These are phyloP conservation scores for Syrista parreyssii DNA, from an alignment of 2,888 invertebrate genomes.

Conservation along the genomic window DNA sequence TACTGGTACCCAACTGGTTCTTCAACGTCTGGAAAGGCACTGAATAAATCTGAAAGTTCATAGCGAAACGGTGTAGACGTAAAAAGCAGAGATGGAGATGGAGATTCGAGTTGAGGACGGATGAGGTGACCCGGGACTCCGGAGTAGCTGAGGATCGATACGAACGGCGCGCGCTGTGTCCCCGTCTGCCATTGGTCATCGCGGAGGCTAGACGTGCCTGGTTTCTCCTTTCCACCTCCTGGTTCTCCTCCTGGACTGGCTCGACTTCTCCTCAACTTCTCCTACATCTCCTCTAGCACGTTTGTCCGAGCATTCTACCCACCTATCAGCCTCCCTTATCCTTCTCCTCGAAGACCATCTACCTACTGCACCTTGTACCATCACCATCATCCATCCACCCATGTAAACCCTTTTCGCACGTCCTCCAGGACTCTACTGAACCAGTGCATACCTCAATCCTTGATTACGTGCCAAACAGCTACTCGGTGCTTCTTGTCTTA, in stretches of 20 bases:
- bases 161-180: conserved; percentile 59
- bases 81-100: conserved; percentile 36
- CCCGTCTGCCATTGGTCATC: conserved; percentile 65
- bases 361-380: no score
- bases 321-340: conserved; percentile 12
- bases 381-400: no score
- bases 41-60: neutral
- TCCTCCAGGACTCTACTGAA: no score
- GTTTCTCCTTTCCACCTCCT: conserved; percentile 34
- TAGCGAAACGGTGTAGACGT: conserved; percentile 21
- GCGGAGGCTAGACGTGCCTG: conserved; percentile 57
- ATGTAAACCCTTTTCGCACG: no score
- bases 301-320: conserved; percentile 10
- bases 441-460: no score
- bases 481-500: no score
- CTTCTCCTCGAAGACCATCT: conserved; percentile 13
- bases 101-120: conserved; percentile 48
- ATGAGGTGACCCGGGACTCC: conserved; percentile 56
- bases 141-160: conserved; percentile 50
- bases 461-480: no score
- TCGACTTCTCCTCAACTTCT: conserved; percentile 15
- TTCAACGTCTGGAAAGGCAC: no score
- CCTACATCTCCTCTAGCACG: conserved; percentile 18
- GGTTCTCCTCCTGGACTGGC: neutral
- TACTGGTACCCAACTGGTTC: no score